Conservation (phyloP, 1,140 invertebrate genomes). For the Sarcophaga peregrina region DNA sequence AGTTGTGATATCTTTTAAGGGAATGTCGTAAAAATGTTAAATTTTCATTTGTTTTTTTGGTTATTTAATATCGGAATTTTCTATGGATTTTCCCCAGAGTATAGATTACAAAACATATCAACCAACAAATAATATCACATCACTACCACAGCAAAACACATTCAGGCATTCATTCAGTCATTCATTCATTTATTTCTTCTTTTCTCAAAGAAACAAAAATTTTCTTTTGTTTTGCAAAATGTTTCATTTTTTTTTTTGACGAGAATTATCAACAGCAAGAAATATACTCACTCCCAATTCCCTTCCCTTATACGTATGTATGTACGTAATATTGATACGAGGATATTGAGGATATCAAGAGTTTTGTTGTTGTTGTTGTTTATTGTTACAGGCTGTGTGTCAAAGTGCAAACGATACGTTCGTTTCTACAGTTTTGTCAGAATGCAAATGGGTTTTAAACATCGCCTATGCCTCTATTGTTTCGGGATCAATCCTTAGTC, state of each 20-base stretch:
- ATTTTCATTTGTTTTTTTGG: background rate
- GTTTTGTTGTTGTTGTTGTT: background rate
- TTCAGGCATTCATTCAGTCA: background rate
- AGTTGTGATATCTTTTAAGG: background rate
- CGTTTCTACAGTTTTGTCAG: too few species aligned
- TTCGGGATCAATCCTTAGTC: background rate
- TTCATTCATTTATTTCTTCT: background rate
- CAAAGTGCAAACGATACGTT: background rate
- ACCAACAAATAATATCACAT: background rate
- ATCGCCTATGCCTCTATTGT: background rate
- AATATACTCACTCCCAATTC: too few species aligned
- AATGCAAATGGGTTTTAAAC: constrained; percentile 3
- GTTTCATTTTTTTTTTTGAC: background rate
- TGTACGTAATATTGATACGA: background rate
- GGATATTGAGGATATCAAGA: background rate
- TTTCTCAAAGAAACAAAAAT: background rate
- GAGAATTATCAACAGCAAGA: background rate
- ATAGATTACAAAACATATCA: constrained; percentile 2
- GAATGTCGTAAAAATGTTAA: background rate
- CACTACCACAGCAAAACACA: background rate
- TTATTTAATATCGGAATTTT: constrained; percentile 9
- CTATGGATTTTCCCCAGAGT: constrained; percentile 9
- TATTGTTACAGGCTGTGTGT: background rate
- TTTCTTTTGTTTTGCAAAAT: background rate
- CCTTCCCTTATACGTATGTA: background rate